Percentiles rank a stretch among this genome's conserved stretches.
Evolutionary conservation across 2,888 invertebrate species (phyloP).

Genomic region (Tineola bisselliella): DNA sequence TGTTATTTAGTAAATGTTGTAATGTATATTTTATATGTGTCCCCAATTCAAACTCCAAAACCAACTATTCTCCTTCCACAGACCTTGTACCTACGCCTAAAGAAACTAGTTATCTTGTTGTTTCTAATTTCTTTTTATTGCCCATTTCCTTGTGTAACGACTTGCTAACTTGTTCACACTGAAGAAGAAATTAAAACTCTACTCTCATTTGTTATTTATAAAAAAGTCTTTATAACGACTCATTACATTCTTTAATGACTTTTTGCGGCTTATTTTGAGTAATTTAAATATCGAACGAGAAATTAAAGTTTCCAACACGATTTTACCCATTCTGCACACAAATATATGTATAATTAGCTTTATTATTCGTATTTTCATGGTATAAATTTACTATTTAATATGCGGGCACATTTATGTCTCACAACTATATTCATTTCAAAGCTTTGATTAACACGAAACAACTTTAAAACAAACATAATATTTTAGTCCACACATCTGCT

Average conservation of each 20-base stretch:
- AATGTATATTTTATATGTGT: neutral
- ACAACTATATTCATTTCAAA: too few species aligned
- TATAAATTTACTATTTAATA: too few species aligned
- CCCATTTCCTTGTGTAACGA: slow-evolving; percentile 1
- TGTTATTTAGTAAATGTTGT: slow-evolving; percentile 6
- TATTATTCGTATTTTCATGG: too few species aligned
- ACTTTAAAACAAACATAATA: too few species aligned
- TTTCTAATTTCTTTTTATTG: slow-evolving; percentile 3
- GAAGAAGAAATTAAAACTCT: neutral
- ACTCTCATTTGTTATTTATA: neutral
- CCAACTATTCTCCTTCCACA: neutral
- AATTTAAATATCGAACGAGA: too few species aligned
- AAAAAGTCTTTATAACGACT: neutral
- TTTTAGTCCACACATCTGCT: neutral
- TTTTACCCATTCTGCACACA: too few species aligned
- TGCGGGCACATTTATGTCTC: too few species aligned
- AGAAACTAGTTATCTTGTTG: neutral
- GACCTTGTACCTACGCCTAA: neutral
- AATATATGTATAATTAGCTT: too few species aligned
- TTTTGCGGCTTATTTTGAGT: too few species aligned
- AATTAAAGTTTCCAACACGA: too few species aligned
- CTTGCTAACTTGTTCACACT: slow-evolving; percentile 2
- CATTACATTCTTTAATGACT: too few species aligned
- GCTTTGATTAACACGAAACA: too few species aligned
- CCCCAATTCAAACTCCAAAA: neutral